Base-by-base conservation (phyloP, 2,113 vertebrate genomes). In the Otolemur garnettii region DNA sequence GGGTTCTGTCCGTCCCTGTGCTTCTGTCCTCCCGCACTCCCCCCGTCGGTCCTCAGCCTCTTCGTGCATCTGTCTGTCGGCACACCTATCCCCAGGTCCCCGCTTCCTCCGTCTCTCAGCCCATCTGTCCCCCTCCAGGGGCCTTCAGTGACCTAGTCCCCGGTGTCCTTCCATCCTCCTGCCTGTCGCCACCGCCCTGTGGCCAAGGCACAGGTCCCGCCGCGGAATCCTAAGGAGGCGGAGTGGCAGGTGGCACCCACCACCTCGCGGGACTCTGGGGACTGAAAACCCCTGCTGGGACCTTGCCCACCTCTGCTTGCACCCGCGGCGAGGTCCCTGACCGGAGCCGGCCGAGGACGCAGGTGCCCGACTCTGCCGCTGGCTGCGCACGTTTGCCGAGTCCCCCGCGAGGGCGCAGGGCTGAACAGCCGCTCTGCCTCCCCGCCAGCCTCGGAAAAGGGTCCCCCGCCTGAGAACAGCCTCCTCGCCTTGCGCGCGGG, bases 41-140 rank as follows among this genome's bases (percentile, higher is more conserved):
- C 72, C 4, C 4, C 17, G 21, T 12, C 55, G 0, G 0, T 62
- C 30, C 22, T 53, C 38, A 1, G 3, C 12, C 21, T 18, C 22
- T 60, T 14, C 3, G 30, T 14, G 60, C 14, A 3, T 15, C 72
- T 4, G 6, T 28, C 71, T 13, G 1, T 26, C 69, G 26, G 8
- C 79, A 7, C 5, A 19, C 28, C 57, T 59, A 4, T 12, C 42
- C 26, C 4, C 55, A 0, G 0, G 14, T 33, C 24, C 21, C 50
- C 30, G 1, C 7, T 26, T 45, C 59, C 30, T 28, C 21, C 4
- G 26, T 21, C 21, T n/a, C 45, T 30, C 55, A 28, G 14, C 13
- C 22, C 45, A 24, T 50, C 15, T 28, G 45, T 11, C 22, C 19
- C 38, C 13, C 60, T 24, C 60, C 10, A 33, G 6, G 2, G 30